Evolutionary conservation across 2,113 vertebrate species (phyloP).

Genomic region (Ameiurus melas): DNA sequence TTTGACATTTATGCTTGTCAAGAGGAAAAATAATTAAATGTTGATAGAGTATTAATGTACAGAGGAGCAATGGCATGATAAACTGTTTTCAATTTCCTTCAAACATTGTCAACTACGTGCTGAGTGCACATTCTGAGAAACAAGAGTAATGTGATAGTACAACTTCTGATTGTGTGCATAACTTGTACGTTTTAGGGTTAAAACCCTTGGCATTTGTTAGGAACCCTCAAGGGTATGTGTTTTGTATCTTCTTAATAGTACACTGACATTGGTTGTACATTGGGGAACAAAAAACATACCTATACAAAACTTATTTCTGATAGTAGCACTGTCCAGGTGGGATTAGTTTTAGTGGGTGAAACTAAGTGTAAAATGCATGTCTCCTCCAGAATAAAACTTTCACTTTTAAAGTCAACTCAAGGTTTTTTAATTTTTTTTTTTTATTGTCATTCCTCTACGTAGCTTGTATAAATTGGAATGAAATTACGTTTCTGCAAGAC

Average conservation of each 20-base stretch:
- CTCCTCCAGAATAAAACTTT: neutral
- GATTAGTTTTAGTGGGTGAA: neutral
- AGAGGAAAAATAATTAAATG: conserved; percentile 12
- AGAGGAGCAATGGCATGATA: conserved; percentile 48
- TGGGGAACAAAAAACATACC: neutral
- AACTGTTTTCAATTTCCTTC: conserved; percentile 58
- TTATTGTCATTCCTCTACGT: too few relatives aligned
- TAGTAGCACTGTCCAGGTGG: neutral
- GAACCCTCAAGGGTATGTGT: neutral
- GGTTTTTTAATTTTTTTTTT: too few relatives aligned
- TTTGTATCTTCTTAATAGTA: neutral
- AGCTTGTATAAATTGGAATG: too few relatives aligned
- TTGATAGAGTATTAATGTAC: conserved; percentile 54
- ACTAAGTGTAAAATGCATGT: neutral
- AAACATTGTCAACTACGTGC: conserved; percentile 44
- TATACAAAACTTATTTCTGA: neutral
- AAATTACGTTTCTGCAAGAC: too few relatives aligned
- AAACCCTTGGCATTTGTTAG: neutral
- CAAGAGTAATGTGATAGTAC: neutral
- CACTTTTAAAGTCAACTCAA: too few relatives aligned
- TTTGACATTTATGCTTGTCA: conserved; percentile 12
- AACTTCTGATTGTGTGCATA: too few relatives aligned
- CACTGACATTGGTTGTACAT: neutral
- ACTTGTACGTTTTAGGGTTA: neutral
- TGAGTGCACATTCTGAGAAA: neutral